Percentiles rank a stretch among this genome's conserved stretches.
These are phyloP conservation scores for Heliconius cydno DNA, from an alignment of 2,888 invertebrate species.

Conservation along the genomic window DNA sequence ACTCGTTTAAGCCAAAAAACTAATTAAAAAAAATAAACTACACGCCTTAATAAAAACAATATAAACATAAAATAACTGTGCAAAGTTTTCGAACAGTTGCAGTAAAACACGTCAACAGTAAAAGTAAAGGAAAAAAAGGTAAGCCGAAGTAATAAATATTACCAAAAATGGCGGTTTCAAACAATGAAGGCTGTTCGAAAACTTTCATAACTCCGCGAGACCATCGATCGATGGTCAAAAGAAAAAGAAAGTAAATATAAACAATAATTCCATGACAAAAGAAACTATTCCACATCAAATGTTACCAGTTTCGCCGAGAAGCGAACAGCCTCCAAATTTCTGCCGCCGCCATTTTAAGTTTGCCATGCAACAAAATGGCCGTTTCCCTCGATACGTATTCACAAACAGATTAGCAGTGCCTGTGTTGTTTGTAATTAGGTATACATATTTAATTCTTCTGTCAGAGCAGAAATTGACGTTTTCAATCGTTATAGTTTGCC, in stretches of 20 bases:
- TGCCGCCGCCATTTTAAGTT: slow-evolving; percentile 78
- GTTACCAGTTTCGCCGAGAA: slow-evolving; percentile 78
- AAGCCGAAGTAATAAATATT: slow-evolving; percentile 60
- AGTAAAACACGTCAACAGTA: slow-evolving; percentile 68
- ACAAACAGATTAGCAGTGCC: slow-evolving; percentile 41
- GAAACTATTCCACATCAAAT: slow-evolving; percentile 67
- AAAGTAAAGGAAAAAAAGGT: slow-evolving; percentile 53
- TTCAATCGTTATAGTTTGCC: not conserved
- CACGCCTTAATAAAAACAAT: slow-evolving; percentile 30
- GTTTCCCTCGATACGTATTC: slow-evolving; percentile 58
- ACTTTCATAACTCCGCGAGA: slow-evolving; percentile 76
- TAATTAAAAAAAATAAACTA: not conserved
- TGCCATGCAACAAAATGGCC: slow-evolving; percentile 61
- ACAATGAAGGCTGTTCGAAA: slow-evolving; percentile 87
- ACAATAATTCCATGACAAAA: slow-evolving; percentile 64
- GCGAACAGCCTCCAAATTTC: slow-evolving; percentile 84
- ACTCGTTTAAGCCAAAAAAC: slow-evolving; percentile 17
- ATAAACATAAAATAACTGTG: slow-evolving; percentile 61
- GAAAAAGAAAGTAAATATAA: slow-evolving; percentile 69
- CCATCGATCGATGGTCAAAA: slow-evolving; percentile 68
- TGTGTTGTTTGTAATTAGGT: slow-evolving; percentile 42
- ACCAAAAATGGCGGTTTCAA: slow-evolving; percentile 77
- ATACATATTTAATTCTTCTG: not conserved
- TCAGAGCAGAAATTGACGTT: not conserved
- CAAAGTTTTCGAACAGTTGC: slow-evolving; percentile 86